These are phyloP conservation scores for Synchiropus splendidus DNA, from an alignment of 2,113 vertebrate species.

Conservation along the genomic window DNA sequence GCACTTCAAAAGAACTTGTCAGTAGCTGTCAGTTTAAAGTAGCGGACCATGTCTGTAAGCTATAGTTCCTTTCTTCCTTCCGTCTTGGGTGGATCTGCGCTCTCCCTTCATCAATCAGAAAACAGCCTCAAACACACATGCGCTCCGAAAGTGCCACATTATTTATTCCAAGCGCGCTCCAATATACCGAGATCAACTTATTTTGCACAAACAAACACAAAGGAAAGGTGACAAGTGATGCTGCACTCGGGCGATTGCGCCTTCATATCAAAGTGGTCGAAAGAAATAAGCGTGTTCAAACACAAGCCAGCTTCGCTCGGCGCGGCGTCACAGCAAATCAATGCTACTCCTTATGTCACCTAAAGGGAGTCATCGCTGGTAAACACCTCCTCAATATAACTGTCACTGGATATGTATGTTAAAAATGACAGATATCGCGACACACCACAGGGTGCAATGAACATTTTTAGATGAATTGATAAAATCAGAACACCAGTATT, in stretches of 20 bases:
- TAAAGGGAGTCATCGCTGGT: conserved; percentile 16
- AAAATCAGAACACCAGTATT: too few relatives aligned
- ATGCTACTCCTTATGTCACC: conserved; percentile 30
- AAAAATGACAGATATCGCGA: too few relatives aligned
- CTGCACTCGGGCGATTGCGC: conserved; percentile 15
- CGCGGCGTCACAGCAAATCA: conserved; percentile 33
- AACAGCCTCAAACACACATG: conserved; percentile 7
- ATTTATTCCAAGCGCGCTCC: conserved; percentile 18
- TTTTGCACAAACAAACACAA: conserved; percentile 4
- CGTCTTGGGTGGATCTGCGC: conserved; percentile 49
- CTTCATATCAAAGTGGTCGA: conserved; percentile 28
- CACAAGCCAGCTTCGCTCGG: conserved; percentile 15
- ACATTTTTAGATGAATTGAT: too few relatives aligned
- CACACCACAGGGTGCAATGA: too few relatives aligned
- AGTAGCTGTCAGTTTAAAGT: conserved; percentile 55
- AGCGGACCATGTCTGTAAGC: conserved; percentile 26
- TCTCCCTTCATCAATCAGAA: conserved; percentile 43
- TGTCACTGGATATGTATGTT: too few relatives aligned
- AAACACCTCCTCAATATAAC: conserved; percentile 20
- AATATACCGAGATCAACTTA: conserved; percentile 4
- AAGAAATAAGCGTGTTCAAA: conserved; percentile 30
- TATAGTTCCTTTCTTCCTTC: conserved; percentile 12
- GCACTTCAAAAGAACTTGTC: conserved; percentile 53
- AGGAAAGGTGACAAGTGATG: too few relatives aligned
- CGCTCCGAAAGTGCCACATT: conserved; percentile 15